Conservation (phyloP, 2,888 invertebrate genomes). For the Leucoma salicis region DNA sequence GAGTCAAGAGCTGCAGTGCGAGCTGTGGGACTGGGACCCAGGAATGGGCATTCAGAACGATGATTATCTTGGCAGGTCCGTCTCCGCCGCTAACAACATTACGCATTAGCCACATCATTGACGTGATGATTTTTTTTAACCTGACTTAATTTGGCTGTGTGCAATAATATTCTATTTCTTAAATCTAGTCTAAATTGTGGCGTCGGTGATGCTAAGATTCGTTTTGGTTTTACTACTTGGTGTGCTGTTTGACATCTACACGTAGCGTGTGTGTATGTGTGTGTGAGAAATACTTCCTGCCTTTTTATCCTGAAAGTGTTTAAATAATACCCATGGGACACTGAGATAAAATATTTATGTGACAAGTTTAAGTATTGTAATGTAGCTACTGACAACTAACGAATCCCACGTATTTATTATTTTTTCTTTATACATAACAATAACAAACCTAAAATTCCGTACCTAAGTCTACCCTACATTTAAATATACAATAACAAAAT, state of each 20-base stretch:
- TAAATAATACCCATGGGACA: conserved; percentile 17
- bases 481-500: background rate
- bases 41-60: conserved; percentile 90
- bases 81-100: conserved; percentile 49
- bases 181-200: background rate
- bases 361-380: conserved; percentile 26
- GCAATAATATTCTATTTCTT: conserved; percentile 1
- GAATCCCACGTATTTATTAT: background rate
- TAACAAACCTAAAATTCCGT: background rate
- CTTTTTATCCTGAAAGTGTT: conserved; percentile 4
- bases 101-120: too few relatives aligned
- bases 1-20: conserved; percentile 88
- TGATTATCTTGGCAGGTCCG: conserved; percentile 93
- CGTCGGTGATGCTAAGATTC: conserved; percentile 48
- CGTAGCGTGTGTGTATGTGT: conserved; percentile 45
- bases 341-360: conserved; percentile 17
- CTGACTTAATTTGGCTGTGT: conserved; percentile 44
- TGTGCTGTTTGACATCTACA: conserved; percentile 38
- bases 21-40: conserved; percentile 93
- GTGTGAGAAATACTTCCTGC: conserved; percentile 32
- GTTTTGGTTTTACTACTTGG: conserved; percentile 13
- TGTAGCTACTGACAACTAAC: background rate
- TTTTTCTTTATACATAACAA: background rate
- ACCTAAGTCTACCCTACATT: background rate
- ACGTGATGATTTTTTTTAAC: conserved; percentile 38